A percentile compares a stretch with the other conserved stretches of the same genome.
Conservation (phyloP, 2,797 vertebrate genomes). For the Pelodytes ibericus region DNA sequence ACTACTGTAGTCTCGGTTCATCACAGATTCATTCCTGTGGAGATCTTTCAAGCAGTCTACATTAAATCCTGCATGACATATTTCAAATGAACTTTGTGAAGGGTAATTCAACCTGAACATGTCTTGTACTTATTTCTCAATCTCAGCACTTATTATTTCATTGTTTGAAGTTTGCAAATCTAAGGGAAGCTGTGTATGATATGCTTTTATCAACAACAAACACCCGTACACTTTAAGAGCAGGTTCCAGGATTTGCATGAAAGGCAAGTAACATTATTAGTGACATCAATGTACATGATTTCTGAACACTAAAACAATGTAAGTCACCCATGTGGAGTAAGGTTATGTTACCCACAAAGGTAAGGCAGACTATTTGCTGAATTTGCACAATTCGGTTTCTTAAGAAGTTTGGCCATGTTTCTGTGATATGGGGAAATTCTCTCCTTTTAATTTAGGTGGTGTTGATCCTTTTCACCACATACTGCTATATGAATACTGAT, state of each 20-base stretch:
- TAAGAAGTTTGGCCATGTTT: no score
- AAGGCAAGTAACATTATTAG: slow-evolving; percentile 19
- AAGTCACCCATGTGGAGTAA: background rate
- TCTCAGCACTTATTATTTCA: slow-evolving; percentile 30
- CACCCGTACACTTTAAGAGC: slow-evolving; percentile 2
- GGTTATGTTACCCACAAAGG: background rate
- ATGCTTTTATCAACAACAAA: slow-evolving; percentile 47
- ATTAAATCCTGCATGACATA: slow-evolving; percentile 59
- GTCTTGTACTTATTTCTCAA: slow-evolving; percentile 32
- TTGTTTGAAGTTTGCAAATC: slow-evolving; percentile 45
- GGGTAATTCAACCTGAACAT: slow-evolving; percentile 59
- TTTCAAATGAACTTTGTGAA: slow-evolving; percentile 59
- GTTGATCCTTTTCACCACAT: no score
- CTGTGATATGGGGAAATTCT: no score
- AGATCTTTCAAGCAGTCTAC: slow-evolving; percentile 54
- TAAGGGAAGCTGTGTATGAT: slow-evolving; percentile 32
- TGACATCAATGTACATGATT: slow-evolving; percentile 19
- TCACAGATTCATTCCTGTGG: slow-evolving; percentile 47
- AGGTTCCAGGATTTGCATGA: slow-evolving; percentile 14
- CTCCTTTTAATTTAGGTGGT: no score
- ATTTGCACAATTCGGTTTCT: background rate
- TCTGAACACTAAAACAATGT: slow-evolving; percentile 4
- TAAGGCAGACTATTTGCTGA: background rate
- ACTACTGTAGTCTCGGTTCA: slow-evolving; percentile 21
- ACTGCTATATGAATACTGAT: no score